Percentiles rank a stretch among this genome's conserved stretches.
Evolutionary conservation across 1,140 invertebrate species (phyloP).

Genomic region (Papilio xuthus): DNA sequence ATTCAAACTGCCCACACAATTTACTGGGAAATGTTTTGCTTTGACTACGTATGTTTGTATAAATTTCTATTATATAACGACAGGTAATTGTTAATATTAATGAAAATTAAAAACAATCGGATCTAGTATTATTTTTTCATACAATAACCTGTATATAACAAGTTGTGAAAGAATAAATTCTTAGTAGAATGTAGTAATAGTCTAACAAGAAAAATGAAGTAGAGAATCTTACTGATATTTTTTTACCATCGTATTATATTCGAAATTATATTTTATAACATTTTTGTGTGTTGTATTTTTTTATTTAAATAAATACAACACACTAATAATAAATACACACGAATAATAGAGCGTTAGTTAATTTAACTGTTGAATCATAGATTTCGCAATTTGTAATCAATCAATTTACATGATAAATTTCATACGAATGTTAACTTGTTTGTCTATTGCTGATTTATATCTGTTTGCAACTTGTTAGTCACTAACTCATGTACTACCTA

Average conservation of each 20-base stretch:
- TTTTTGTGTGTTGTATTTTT: too few species aligned
- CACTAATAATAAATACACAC: too few species aligned
- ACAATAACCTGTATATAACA: too few species aligned
- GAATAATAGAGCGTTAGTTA: slow-evolving; percentile 9
- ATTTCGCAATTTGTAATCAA: slow-evolving; percentile 24
- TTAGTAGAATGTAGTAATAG: too few species aligned
- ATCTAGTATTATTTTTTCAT: too few species aligned
- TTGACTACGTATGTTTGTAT: not conserved
- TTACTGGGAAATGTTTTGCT: slow-evolving; percentile 4
- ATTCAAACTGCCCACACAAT: slow-evolving; percentile 32
- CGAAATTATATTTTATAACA: too few species aligned
- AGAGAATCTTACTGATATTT: too few species aligned
- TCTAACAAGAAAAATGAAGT: too few species aligned
- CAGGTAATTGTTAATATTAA: not conserved
- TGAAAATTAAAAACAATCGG: too few species aligned
- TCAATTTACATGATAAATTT: slow-evolving; percentile 30
- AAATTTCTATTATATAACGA: not conserved
- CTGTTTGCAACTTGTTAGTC: slow-evolving; percentile 12
- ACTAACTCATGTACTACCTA: slow-evolving; percentile 5
- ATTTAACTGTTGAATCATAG: slow-evolving; percentile 29
- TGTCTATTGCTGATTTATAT: slow-evolving; percentile 30
- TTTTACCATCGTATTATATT: too few species aligned
- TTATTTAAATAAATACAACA: too few species aligned
- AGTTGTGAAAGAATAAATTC: too few species aligned
- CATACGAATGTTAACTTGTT: slow-evolving; percentile 28